Base-by-base conservation (phyloP, 1,140 invertebrate species). In the Drosophila simulans region DNA sequence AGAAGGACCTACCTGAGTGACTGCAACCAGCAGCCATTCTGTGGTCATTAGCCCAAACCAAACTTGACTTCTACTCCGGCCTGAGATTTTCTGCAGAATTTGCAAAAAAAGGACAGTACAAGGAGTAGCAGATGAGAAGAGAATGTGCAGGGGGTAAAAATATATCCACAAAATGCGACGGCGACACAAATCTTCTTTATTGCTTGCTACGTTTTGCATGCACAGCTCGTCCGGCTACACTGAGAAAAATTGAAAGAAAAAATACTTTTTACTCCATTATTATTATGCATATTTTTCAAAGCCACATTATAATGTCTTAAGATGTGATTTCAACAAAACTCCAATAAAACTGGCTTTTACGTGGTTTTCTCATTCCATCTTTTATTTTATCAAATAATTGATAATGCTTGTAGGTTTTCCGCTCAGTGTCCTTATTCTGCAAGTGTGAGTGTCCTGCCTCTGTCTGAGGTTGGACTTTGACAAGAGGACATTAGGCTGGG, bases 111-210 rank as follows among this genome's bases (percentile, higher is more conserved):
- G 25, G 25, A 43, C 10, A 15, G 34, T n/a, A 42, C 10, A 20
- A 42, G 15, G 31, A 64, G 55, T 12, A 13, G n/a, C 12, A 20
- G 39, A 59, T 39, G 55, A 52, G 57, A 59, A 46, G 73, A 51
- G 48, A 71, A 49, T 55, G 56, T 56, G 17, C 71, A 68, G 58
- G 78, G 40, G 43, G 53, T 52, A 49, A 73, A 42, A 73, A 73
- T 77, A 69, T 70, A 83, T 78, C 75, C 78, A 75, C 83, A 86
- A 78, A 88, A 86, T 88, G 83, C 70, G 83, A 79, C 52, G 75
- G 83, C 69, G 71, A 86, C 83, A 86, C 83, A 86, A 86, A 86
- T 86, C 83, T 86, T 86, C 83, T 86, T 86, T 86, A 86, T 86
- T 86, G 83, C 83, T 70, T 79, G 79, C 59, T 86, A 86, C 83